Base-by-base conservation (phyloP, 1,140 invertebrate species). In the Euwallacea fornicatus region DNA sequence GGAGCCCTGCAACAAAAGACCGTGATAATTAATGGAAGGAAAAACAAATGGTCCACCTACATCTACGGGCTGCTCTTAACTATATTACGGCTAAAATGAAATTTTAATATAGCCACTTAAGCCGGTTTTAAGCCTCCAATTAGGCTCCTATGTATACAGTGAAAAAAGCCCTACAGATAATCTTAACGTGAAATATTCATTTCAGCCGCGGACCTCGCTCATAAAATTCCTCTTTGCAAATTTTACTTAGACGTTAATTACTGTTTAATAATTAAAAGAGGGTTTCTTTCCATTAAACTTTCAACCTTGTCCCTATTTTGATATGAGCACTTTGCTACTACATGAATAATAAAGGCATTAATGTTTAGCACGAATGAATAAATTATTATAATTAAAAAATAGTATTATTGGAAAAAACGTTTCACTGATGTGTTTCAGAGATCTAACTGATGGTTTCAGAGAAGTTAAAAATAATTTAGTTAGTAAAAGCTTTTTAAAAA, bases 241-340 rank as follows among this genome's bases (percentile, higher is more conserved):
- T 64, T 64, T 64, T 50, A 46, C 62, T 64, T 46, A 64, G 46
- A 64, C 62, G 16, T 64, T 64, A 64, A 64, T 64, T 64, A 64
- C 62, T 64, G 62, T 50, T 64, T 64, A 64, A 64, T 64, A 64
- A 41, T 64, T 64, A 64, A 64, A 64, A 46, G 42, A 9, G 43
- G 43, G 43, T 64, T 64, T 64, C 43, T 64, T 64, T 64, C 44
- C 44, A 50, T 64, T 64, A 64, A 64, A 64, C 62, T 64, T 64
- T 64, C 44, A 64, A 50, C 43, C 47, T 64, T 50, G 62, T 50
- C 62, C 9, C 47, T 64, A 33, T 46, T 64, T 42, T 11, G 50
- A n/a, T 53, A 53, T 53, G 50, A 53, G 50, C 50, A 11, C 11
- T 53, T 53, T 53, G 11, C 41, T 41, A 59, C 13, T 33, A 59